Conservation (phyloP, 23 tunicate genomes). For the Styela clava region DNA sequence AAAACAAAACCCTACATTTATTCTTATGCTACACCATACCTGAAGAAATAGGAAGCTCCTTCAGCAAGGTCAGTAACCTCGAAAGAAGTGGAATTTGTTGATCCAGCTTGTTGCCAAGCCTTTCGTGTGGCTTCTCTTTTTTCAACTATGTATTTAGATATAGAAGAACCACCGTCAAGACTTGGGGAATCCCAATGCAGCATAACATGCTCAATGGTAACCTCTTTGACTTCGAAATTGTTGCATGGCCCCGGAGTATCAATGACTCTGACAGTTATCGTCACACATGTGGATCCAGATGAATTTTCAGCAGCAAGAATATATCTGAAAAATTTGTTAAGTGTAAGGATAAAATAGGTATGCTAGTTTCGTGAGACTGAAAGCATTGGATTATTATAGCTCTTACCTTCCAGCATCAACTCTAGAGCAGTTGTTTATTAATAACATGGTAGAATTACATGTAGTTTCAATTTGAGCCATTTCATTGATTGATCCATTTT, state of each 20-base stretch:
- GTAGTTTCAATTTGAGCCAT: constrained; percentile 76
- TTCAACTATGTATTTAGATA: constrained; percentile 63
- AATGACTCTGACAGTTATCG: constrained; percentile 71
- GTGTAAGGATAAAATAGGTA: too few species aligned
- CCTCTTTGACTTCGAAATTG: constrained; percentile 61
- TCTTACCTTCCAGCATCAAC: constrained; percentile 75
- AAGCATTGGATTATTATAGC: too few species aligned
- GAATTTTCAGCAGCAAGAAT: constrained; percentile 70
- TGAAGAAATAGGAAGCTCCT: constrained; percentile 77
- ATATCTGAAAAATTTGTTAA: constrained; percentile 39
- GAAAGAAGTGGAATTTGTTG: constrained; percentile 42
- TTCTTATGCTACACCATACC: constrained; percentile 1
- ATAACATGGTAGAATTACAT: constrained; percentile 27
- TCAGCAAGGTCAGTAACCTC: constrained; percentile 81
- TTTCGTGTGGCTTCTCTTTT: constrained; percentile 93
- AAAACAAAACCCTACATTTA: not conserved
- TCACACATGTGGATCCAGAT: constrained; percentile 62
- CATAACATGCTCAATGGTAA: constrained; percentile 47
- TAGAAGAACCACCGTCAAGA: constrained; percentile 75
- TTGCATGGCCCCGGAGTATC: constrained; percentile 85
- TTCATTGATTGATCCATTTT: constrained; percentile 54
- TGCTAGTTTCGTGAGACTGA: too few species aligned
- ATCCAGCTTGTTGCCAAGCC: constrained; percentile 68
- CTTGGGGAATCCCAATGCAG: constrained; percentile 77
- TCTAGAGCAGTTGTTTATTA: constrained; percentile 60